Conservation (phyloP, 2,888 invertebrate genomes). For the Zonitis immaculata region DNA sequence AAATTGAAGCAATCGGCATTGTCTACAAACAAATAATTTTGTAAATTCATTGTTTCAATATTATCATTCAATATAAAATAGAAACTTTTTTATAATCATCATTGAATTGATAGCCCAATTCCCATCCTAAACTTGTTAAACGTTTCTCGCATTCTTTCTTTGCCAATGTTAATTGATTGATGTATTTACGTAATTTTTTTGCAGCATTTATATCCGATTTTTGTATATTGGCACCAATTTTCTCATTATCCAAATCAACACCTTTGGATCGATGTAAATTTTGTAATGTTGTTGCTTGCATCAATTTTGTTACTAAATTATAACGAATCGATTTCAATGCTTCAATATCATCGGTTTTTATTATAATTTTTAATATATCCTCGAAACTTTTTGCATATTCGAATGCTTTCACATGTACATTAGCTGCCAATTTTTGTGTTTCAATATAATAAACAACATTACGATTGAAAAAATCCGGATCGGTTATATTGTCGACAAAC, state of each 20-base stretch:
- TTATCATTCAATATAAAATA: too few relatives aligned
- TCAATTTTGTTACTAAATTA: constrained; percentile 79
- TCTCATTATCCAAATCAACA: constrained; percentile 62
- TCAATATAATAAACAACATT: constrained; percentile 80
- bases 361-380: constrained; percentile 80
- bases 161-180: constrained; percentile 74
- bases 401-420: constrained; percentile 75
- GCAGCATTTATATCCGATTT: constrained; percentile 77
- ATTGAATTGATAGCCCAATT: constrained; percentile 54
- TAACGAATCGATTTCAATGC: constrained; percentile 64
- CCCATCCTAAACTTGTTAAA: constrained; percentile 70
- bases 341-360: constrained; percentile 74
- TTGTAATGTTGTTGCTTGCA: constrained; percentile 89
- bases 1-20: constrained; percentile 65
- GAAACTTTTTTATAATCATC: constrained; percentile 37
- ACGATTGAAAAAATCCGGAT: constrained; percentile 88
- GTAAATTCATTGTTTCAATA: too few relatives aligned
- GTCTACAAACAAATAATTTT: too few relatives aligned
- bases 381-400: constrained; percentile 87
- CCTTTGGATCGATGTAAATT: constrained; percentile 85
- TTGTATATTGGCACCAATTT: constrained; percentile 52
- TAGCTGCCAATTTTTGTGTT: constrained; percentile 71
- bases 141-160: constrained; percentile 78
- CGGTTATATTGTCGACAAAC: constrained; percentile 76
- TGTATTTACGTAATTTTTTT: constrained; percentile 77